Conservation (phyloP, 1,140 invertebrate species). For the Drosophila pruinosa region DNA sequence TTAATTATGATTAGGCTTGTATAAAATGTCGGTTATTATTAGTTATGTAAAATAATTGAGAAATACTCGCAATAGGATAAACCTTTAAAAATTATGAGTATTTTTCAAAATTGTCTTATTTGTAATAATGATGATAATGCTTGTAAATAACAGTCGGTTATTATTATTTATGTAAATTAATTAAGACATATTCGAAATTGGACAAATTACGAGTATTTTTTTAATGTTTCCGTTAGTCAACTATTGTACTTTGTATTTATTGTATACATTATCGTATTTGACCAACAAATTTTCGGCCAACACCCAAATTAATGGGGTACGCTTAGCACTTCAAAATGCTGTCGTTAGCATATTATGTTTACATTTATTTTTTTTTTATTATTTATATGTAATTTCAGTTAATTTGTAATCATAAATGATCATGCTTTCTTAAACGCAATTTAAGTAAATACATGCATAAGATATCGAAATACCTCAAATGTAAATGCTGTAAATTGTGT, state of each 20-base stretch:
- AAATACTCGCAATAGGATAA: neutral
- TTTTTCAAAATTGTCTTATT: too few species aligned
- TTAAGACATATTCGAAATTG: neutral
- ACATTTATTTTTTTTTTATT: neutral
- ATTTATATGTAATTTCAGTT: constrained; percentile 13
- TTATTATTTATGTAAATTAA: constrained; percentile 5
- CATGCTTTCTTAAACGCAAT: neutral
- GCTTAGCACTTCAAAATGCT: neutral
- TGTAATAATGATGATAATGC: constrained; percentile 13
- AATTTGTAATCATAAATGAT: neutral
- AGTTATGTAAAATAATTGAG: constrained; percentile 13
- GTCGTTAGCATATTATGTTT: neutral
- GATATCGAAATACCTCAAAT: neutral
- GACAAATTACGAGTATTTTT: constrained; percentile 12
- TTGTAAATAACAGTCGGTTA: constrained; percentile 4
- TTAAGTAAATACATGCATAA: neutral
- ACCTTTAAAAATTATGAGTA: constrained; percentile 12
- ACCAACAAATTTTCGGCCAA: constrained; percentile 1
- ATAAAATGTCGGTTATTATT: neutral
- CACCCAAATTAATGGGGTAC: neutral
- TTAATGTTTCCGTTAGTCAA: constrained; percentile 29
- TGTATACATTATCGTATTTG: constrained; percentile 19
- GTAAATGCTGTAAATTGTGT: constrained; percentile 7
- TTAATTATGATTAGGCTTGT: constrained; percentile 19
- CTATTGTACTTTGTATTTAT: constrained; percentile 29